A percentile compares a stretch with the other conserved stretches of the same genome.
Evolutionary conservation across 2,113 vertebrate genomes (phyloP).

Genomic region (Leucoraja erinaceus): DNA sequence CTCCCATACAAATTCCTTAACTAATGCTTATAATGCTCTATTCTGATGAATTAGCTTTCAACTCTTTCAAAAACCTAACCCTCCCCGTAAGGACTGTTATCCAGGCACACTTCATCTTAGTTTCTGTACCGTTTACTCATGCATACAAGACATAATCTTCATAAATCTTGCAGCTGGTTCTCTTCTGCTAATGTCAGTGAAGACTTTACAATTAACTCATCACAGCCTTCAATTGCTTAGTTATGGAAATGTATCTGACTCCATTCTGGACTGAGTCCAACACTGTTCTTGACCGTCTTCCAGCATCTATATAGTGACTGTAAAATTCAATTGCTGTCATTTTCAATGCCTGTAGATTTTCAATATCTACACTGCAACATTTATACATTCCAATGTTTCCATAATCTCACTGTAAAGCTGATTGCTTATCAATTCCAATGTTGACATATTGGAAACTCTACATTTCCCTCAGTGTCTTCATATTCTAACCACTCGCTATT

Average conservation of each 20-base stretch:
- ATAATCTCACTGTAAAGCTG: no score
- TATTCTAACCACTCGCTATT: not conserved
- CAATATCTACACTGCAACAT: not conserved
- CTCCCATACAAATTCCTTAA: not conserved
- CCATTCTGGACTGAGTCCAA: not conserved
- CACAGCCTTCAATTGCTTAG: not conserved
- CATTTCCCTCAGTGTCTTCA: not conserved
- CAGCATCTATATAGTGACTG: not conserved
- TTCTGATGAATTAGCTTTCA: not conserved
- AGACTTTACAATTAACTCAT: not conserved
- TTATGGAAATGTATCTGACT: slow-evolving; percentile 5
- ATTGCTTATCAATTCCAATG: not conserved
- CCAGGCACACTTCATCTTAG: not conserved
- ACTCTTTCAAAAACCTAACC: not conserved
- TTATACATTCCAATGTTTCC: not conserved
- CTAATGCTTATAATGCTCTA: not conserved
- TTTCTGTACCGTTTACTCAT: not conserved
- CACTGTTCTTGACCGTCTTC: not conserved
- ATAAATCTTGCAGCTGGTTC: not conserved
- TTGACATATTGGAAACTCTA: no score
- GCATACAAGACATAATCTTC: not conserved
- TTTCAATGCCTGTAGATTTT: not conserved
- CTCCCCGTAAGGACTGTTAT: not conserved
- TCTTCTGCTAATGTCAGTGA: not conserved
- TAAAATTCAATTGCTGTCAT: no score